Evolutionary conservation across 1,140 invertebrate species (phyloP).

Genomic region (Chymomyza costata): DNA sequence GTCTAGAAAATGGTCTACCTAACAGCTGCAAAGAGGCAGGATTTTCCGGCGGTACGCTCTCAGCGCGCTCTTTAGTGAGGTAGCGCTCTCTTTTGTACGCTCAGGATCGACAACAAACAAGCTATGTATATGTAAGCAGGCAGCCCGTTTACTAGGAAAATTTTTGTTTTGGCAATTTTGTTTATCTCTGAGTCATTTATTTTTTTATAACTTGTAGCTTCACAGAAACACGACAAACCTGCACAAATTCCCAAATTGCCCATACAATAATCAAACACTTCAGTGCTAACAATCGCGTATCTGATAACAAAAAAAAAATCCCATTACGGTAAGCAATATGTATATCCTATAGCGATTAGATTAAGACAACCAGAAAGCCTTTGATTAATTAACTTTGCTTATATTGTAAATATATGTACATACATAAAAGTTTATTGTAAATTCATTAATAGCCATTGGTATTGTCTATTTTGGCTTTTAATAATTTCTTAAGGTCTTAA

Average conservation of each 20-base stretch:
- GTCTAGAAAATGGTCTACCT: conserved; percentile 19
- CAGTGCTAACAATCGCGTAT: conserved; percentile 24
- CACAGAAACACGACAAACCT: not conserved
- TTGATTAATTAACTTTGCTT: conserved; percentile 32
- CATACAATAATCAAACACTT: conserved; percentile 31
- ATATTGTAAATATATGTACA: too few relatives aligned
- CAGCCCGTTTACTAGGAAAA: too few relatives aligned
- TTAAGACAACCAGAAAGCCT: conserved; percentile 11
- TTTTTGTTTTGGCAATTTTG: conserved; percentile 4
- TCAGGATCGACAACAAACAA: conserved; percentile 4
- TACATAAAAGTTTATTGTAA: too few relatives aligned
- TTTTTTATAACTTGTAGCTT: conserved; percentile 3
- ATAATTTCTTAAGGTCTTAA: conserved; percentile 49
- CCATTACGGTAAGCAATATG: conserved; percentile 21
- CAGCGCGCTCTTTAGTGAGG: too few relatives aligned
- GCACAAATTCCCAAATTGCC: conserved; percentile 20
- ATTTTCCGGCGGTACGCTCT: conserved; percentile 27
- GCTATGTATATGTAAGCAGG: too few relatives aligned
- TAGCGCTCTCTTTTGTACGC: not conserved
- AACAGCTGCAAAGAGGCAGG: conserved; percentile 41
- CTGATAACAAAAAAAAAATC: conserved; percentile 46
- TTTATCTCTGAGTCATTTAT: conserved; percentile 22
- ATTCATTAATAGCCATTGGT: too few relatives aligned
- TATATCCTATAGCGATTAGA: too few relatives aligned
- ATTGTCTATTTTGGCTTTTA: conserved; percentile 7